Evolutionary conservation across 2,888 invertebrate species (phyloP), one percentile per base, ranked within the genome.

Genomic region (Eristalis tenax): DNA sequence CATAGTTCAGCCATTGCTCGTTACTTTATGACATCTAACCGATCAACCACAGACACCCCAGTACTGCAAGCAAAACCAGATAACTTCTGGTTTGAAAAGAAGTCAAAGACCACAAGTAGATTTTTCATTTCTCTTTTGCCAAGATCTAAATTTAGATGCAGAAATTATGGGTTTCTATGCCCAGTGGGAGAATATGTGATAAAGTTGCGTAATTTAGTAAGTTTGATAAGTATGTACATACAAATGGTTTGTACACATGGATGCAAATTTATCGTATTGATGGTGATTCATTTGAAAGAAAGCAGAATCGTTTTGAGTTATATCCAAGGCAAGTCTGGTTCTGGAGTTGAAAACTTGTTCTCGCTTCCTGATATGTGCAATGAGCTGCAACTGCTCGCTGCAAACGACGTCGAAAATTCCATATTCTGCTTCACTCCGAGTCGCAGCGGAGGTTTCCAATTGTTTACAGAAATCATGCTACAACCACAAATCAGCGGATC

Each of bases 61-160:
- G 11, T 68, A 61, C 22, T 43, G 43, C 13, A 73, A 82, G 43
- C 13, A 73, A 82, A 83, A 83, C 83, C 78, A 73, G 83, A 83
- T 78, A 78, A 73, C 74, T 78, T 83, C 59, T 59, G 59, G 59
- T 28, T 59, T 59, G 18, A 68, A 32, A 77, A 63, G 61, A 69
- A 77, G 61, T 77, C 56, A n/a, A 68, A 83, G 56, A 69, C 68
- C 78, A 43, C 68, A 73, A 57, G 43, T 65, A 13, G 57, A 4
- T 75, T 59, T 70, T 70, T 57, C 26, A 43, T 73, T 61, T 61
- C 38, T 35, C 35, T 68, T 76, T 32, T 59, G 76, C 59, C 56
- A 70, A 56, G 69, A 59, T 68, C 70, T 70, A 70, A 59, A 57
- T 70, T 70, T 70, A 70, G 43, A 35, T 43, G n/a, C 43, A 76